Base-by-base conservation (phyloP, 1,140 invertebrate genomes). In the Chironomus tepperi region DNA sequence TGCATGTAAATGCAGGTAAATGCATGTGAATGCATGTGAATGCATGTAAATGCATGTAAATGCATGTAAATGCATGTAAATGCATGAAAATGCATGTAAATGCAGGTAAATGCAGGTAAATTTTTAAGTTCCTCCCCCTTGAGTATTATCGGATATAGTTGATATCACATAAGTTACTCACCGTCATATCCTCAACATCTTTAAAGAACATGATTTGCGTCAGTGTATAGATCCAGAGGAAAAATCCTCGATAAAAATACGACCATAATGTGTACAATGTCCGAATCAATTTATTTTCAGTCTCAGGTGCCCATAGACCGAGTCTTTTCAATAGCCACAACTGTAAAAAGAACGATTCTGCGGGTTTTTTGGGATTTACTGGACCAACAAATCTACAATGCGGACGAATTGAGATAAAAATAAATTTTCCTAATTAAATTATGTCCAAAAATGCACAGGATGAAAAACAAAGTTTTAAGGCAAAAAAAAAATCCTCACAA, bases 181-280 rank as follows among this genome's bases (percentile, higher is more conserved):
- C 65, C 65, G 18, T 70, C 16, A 70, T 18, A 70, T 70, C 65
- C 18, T 70, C 65, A 70, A 70, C 65, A 70, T 70, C 19, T 9
- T 9, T 18, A 19, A 70, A 70, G 18, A 70, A 70, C 65, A 70
- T 18, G 9, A 70, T 70, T 12, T 70, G 65, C 10, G 65, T 70
- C n/a, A 70, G 7, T 19, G 65, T 70, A 12, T 70, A 70, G 0
- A 70, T 15, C 9, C 18, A 70, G 19, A 70, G 65, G 18, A 70
- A 70, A 12, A 70, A 70, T 5, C 65, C n/a, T 10, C 65, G 65
- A 70, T 19, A 70, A 70, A 70, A 70, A 18, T 70, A 70, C 7
- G 65, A 70, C 65, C 65, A 70, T 10, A 70, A 18, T 9, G 65
- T 70, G 6, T 70, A 70, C 3, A 70, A 18, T 1, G 18, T 70